Evolutionary conservation across 2,797 vertebrate species (phyloP), one percentile per base, ranked within the genome.

Genomic region (Acipenser ruthenus): DNA sequence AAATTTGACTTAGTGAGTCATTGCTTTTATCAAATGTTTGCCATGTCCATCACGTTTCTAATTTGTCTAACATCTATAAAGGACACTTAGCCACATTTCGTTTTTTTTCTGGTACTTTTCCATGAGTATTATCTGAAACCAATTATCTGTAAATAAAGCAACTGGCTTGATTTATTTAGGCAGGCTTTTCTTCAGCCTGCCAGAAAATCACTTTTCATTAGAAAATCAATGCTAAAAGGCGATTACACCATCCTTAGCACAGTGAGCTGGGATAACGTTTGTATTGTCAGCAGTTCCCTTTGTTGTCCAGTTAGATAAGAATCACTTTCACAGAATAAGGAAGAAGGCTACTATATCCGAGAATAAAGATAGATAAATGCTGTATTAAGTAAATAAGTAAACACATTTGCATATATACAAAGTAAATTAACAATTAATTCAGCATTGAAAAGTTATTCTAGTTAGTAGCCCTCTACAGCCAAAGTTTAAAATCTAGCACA

Each of bases 221-320:
- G 18, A 52, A 60, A 61, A 69, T 69, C 68, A 56, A 65, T 69
- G 51, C 37, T 13, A 62, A 13, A 65, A 60, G 64, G 68, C n/a
- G 15, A 69, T 47, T 61, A n/a, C 61, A 18, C 23, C 64, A 65
- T 62, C 64, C 15, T 55, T 13, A 69, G 47, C 49, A 65, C 62
- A 52, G 10, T 53, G 60, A 69, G 47, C 58, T 60, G 63, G 48
- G 60, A 67, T 49, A 62, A 62, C 61, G 50, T 52, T 62, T 49
- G 60, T 62, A 60, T 50, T 65, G 60, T 65, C 64, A 18, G 18
- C 49, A 52, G 18, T 69, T 64, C 56, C 49, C 63, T 64, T 10
- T 60, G 56, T 6, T 65, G 58, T 60, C n/a, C 7, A 9, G 9
- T 61, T 49, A 65, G 49, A 60, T 51, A 69, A 65, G 15, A 52